Percentiles rank a stretch among this genome's conserved stretches.
Conservation (phyloP, 2,797 vertebrate genomes). For the Hybognathus amarus region DNA sequence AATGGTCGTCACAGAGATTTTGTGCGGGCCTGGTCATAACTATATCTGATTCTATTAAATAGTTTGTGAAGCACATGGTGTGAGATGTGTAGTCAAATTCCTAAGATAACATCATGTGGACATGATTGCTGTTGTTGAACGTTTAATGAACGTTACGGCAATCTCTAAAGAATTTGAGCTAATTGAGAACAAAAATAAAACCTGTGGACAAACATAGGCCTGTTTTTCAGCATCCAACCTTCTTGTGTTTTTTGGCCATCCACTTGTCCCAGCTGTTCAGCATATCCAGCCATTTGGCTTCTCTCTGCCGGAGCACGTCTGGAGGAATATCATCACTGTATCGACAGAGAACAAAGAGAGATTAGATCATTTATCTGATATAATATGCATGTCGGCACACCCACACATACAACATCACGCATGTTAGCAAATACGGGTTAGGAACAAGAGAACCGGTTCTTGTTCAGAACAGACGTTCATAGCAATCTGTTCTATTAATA, state of each 20-base stretch:
- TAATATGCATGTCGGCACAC: slow-evolving; percentile 12
- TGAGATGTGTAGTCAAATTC: slow-evolving; percentile 21
- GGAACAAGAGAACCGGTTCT: slow-evolving; percentile 1
- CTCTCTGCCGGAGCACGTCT: slow-evolving; percentile 91
- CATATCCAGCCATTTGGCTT: slow-evolving; percentile 98
- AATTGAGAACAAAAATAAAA: neutral
- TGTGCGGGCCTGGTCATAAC: neutral
- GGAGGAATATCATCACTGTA: slow-evolving; percentile 86
- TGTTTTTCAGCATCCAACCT: slow-evolving; percentile 74
- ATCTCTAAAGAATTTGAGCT: neutral
- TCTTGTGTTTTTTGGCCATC: slow-evolving; percentile 98
- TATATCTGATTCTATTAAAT: slow-evolving; percentile 9
- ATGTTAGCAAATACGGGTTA: neutral
- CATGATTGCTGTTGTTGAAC: neutral
- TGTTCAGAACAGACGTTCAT: neutral
- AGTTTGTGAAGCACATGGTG: neutral
- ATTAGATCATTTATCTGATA: slow-evolving; percentile 6
- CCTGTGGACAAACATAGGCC: neutral
- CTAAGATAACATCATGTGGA: neutral
- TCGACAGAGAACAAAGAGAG: slow-evolving; percentile 39
- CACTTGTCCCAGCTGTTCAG: slow-evolving; percentile 98
- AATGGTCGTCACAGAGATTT: neutral
- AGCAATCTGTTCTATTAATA: neutral
- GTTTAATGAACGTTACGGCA: neutral
- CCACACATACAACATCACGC: neutral